Evolutionary conservation across 1,140 invertebrate species (phyloP), one percentile per base, ranked within the genome.

Genomic region (Protaetia brevitarsis): DNA sequence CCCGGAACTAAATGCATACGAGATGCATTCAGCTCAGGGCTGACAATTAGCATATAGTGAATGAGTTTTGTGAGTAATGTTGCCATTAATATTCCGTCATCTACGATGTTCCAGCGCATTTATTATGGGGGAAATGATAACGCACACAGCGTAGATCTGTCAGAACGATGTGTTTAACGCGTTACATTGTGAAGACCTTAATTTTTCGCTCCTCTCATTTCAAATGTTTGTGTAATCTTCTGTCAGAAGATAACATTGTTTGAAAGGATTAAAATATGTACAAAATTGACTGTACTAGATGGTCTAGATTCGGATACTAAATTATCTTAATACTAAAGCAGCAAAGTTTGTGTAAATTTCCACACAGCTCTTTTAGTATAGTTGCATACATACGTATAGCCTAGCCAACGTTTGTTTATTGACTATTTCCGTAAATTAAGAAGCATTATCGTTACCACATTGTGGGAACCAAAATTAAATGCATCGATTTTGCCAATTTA

Each of bases 31-130:
- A 28, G 57, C 57, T 59, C 57, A 31, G 27, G 57, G 57, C 57
- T 59, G 57, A 31, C 57, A 59, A 59, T 59, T 59, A 59, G 57
- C 57, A 59, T 59, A 59, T 59, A 29, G 29, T 59, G 57, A 59
- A 31, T 59, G 57, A 59, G 57, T n/a, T 59, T 27, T 27, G 29
- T 59, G 57, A 59, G 57, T 27, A 59, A 59, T 59, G 26, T 59
- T 28, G 13, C 29, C 57, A 59, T 59, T 59, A 59, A 59, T 59
- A 59, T 59, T n/a, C 57, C 57, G 10, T 27, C 57, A 59, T n/a
- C 57, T 59, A 59, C 8, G 27, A 31, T 19, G 57, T 29, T 13
- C 10, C 13, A 59, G 29, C 57, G 57, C 29, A 59, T 59, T 59
- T 29, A 29, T 59, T 31, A 59, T 23, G 19, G 19, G 16, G 19